Evolutionary conservation across 2,113 vertebrate species (phyloP), one percentile per base, ranked within the genome.

Genomic region (Crotalus tigris): DNA sequence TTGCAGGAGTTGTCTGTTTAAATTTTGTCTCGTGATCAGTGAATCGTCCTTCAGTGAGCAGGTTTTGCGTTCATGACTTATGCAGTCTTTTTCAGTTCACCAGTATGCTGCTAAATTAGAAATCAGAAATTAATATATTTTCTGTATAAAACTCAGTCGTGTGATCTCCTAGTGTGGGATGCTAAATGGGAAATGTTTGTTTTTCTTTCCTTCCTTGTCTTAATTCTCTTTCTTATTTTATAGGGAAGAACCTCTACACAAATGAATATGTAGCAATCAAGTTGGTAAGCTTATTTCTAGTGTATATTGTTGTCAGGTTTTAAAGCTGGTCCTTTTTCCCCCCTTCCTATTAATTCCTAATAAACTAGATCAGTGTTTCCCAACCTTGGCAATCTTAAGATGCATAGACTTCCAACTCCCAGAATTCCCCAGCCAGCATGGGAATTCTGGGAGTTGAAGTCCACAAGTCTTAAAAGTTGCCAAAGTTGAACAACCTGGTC

Each of bases 251-350:
- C 96, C 98, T 99, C 90, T 99, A 99, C 96, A 99, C 99, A 49
- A 99, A 99, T 0, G 99, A 99, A 97, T 99, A 99, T 26, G 99
- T 99, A 96, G 99, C 99, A 93, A 99, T 99, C 95, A 99, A 99
- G 98, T 97, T 99, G 98, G 99, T 99, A 97, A 98, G 98, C 97
- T 19, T 75, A 11, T 11, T 59, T 54, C 29, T 0, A 13, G 5
- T 33, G 24, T n/a, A 4, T 17, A 44, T 0, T 11, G 0, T 69
- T 23, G 17, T 12, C 29, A 1, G 26, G 19, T 33, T 87, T 51
- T 49, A 49, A 87, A 54, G 12, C 12, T 58, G 33, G 44, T 7
- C 19, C 29, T 58, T 46, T 49, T 11, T 13, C 1, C 39, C 3
- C 4, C 19, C 51, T 39, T n/a, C 51, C 29, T 29, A 33, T 13